phyloP scores from a whole-genome alignment of 2,888 invertebrate genomes.

The Zygaena filipendulae region DNA sequence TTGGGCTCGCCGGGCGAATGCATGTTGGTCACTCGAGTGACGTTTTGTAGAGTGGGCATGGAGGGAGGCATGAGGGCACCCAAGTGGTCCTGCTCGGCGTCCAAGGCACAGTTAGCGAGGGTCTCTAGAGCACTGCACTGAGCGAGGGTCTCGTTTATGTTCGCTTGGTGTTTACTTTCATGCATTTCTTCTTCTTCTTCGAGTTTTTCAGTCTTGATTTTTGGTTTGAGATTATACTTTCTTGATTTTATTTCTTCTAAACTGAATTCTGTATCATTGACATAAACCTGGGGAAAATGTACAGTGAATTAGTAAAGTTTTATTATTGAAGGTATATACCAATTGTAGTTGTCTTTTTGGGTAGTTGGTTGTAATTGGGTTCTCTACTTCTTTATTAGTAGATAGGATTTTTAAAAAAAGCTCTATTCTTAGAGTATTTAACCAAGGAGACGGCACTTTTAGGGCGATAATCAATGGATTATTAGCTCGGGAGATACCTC shows the following conservation, averaged over 20 bases:
- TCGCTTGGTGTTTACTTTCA: slow-evolving; percentile 38
- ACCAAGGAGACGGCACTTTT: too few relatives aligned
- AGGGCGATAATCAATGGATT: too few relatives aligned
- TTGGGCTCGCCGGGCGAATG: slow-evolving; percentile 62
- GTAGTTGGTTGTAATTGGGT: too few relatives aligned
- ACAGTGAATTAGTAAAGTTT: too few relatives aligned
- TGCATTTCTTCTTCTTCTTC: slow-evolving; percentile 30
- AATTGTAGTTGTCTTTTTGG: too few relatives aligned
- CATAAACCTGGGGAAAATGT: slow-evolving; percentile 44
- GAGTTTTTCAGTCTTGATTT: slow-evolving; percentile 34
- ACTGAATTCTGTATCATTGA: slow-evolving; percentile 74
- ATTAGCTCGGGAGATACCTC: too few relatives aligned
- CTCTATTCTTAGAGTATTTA: too few relatives aligned
- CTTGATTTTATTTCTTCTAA: slow-evolving; percentile 81
- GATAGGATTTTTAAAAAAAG: too few relatives aligned
- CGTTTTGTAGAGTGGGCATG: slow-evolving; percentile 53
- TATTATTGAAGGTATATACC: too few relatives aligned
- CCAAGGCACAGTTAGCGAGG: slow-evolving; percentile 57
- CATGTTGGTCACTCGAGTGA: slow-evolving; percentile 57
- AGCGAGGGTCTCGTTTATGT: slow-evolving; percentile 50
- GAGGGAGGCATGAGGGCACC: slow-evolving; percentile 53
- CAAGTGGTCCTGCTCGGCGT: slow-evolving; percentile 54
- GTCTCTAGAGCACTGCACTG: slow-evolving; percentile 62
- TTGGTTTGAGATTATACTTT: slow-evolving; percentile 55
- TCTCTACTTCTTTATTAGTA: too few relatives aligned